A percentile compares a stretch with the other conserved stretches of the same genome.
Evolutionary conservation across 2,797 vertebrate species (phyloP).

Genomic region (Rhinogobio ventralis): DNA sequence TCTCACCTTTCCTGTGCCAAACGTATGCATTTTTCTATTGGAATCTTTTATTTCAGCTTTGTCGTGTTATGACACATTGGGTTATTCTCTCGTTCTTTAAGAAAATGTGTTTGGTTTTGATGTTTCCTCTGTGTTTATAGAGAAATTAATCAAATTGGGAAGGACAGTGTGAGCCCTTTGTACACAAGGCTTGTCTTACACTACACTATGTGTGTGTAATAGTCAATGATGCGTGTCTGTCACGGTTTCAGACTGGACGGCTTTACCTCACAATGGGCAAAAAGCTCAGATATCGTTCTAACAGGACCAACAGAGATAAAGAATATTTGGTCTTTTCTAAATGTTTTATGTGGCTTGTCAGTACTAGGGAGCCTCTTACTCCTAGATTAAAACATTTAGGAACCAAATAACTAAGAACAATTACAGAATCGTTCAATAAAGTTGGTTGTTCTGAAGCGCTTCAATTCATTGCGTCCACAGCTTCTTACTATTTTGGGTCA

Average conservation of each 20-base stretch:
- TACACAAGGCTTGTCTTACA: neutral
- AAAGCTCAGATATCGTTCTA: conserved; percentile 5
- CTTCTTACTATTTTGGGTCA: neutral
- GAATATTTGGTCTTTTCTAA: neutral
- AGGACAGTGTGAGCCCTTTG: conserved; percentile 2
- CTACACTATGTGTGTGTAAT: conserved; percentile 15
- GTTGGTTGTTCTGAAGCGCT: neutral
- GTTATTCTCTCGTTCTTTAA: neutral
- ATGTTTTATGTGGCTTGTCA: conserved; percentile 14
- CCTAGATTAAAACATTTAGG: neutral
- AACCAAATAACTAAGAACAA: neutral
- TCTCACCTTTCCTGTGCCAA: neutral
- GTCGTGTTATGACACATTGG: neutral
- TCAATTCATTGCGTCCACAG: neutral
- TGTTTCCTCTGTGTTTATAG: neutral
- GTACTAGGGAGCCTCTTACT: neutral
- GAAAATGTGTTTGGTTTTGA: neutral
- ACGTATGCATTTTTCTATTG: neutral
- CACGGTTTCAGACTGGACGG: neutral
- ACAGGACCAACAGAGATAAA: conserved; percentile 3
- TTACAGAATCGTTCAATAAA: neutral
- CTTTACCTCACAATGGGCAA: neutral
- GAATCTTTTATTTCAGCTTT: neutral
- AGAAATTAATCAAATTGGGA: neutral
- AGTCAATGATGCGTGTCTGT: conserved; percentile 27